Evolutionary conservation across 2,888 invertebrate species (phyloP).

Genomic region (Drosophila suboccidentalis): DNA sequence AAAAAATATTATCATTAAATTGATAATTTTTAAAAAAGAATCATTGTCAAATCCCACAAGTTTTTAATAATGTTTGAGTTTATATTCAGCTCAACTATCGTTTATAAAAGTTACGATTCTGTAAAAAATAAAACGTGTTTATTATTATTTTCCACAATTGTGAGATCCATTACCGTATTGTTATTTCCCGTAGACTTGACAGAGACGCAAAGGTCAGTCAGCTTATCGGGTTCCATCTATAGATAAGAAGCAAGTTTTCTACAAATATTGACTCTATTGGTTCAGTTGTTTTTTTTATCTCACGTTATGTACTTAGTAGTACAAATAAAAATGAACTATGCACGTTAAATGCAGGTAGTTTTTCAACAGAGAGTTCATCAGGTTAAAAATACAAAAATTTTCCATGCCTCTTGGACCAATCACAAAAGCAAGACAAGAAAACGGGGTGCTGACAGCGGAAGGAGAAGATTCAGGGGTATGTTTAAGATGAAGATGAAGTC

Average conservation of each 20-base stretch:
- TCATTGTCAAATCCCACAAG: too few species aligned
- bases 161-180: not conserved
- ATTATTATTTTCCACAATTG: not conserved
- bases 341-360: constrained; percentile 38
- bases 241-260: constrained; percentile 29
- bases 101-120: too few species aligned
- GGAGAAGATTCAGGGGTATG: not conserved
- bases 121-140: too few species aligned
- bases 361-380: constrained; percentile 8
- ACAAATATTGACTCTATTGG: constrained; percentile 43
- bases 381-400: constrained; percentile 48
- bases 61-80: not conserved
- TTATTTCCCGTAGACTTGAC: not conserved
- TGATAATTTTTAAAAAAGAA: too few species aligned
- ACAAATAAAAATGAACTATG: constrained; percentile 55
- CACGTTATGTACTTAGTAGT: constrained; percentile 26
- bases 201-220: constrained; percentile 20
- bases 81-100: not conserved
- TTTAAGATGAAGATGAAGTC: constrained; percentile 31
- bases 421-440: constrained; percentile 3
- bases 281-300: constrained; percentile 29
- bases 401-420: constrained; percentile 35
- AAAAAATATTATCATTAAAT: not conserved
- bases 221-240: constrained; percentile 27
- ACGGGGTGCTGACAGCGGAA: constrained; percentile 11